phyloP scores from a whole-genome alignment of 2,888 invertebrate species.

The Pyralis farinalis region DNA sequence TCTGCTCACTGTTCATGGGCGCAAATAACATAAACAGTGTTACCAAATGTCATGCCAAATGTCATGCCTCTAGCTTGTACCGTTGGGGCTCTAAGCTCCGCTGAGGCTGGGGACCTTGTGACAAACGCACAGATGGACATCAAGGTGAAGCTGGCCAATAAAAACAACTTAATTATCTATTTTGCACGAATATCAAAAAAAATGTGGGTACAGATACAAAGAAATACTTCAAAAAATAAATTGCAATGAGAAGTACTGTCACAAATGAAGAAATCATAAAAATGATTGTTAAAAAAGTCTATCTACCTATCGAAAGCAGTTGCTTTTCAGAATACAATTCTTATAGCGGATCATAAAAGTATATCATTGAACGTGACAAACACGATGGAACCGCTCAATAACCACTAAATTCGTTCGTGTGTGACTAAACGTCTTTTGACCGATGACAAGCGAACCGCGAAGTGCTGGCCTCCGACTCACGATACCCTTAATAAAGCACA shows the following conservation, averaged over 20 bases:
- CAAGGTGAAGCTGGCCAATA: too few relatives aligned
- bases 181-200: too few relatives aligned
- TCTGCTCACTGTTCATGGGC: too few relatives aligned
- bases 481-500: slow-evolving; percentile 28
- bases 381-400: slow-evolving; percentile 30
- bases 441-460: slow-evolving; percentile 46
- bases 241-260: neutral
- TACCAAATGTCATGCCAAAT: too few relatives aligned
- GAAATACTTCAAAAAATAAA: neutral
- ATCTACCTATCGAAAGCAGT: slow-evolving; percentile 16
- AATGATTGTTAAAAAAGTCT: neutral
- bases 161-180: too few relatives aligned
- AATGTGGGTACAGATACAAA: neutral
- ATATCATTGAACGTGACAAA: slow-evolving; percentile 30
- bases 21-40: too few relatives aligned
- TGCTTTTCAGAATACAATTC: neutral
- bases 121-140: too few relatives aligned
- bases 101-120: too few relatives aligned
- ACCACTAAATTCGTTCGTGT: slow-evolving; percentile 41
- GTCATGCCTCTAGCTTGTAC: too few relatives aligned
- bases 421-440: slow-evolving; percentile 53
- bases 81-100: too few relatives aligned
- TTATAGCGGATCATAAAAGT: slow-evolving; percentile 10
- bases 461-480: slow-evolving; percentile 41
- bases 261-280: neutral